phyloP scores from a whole-genome alignment of 2,113 vertebrate species.

The Tachuris rubrigastra region DNA sequence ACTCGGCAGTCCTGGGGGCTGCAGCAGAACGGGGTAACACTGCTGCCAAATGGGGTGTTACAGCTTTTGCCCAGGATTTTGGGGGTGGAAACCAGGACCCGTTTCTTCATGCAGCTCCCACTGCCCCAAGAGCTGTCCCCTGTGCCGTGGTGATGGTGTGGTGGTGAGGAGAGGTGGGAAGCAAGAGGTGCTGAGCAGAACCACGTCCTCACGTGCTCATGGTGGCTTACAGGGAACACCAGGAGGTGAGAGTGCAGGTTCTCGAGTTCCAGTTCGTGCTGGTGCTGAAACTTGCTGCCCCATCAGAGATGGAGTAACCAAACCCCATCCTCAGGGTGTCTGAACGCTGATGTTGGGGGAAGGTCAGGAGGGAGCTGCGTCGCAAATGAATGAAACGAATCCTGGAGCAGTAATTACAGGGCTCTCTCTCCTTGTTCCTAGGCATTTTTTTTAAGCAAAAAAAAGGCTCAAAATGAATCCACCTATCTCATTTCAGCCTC shows the following conservation, averaged over 20 bases:
- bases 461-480: not conserved
- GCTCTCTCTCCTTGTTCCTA: not conserved
- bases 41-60: not conserved
- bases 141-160: fast-evolving
- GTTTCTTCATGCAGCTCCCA: not conserved
- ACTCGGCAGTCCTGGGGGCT: not conserved
- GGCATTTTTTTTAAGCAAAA: not conserved
- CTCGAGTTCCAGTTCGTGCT: not conserved
- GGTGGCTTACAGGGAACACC: not conserved
- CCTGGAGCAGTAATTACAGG: not conserved
- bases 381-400: not conserved
- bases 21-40: not conserved
- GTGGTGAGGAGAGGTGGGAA: not conserved
- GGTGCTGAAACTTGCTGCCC: not conserved
- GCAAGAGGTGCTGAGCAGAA: not conserved
- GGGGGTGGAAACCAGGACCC: too few relatives aligned
- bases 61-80: not conserved
- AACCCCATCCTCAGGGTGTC: fast-evolving
- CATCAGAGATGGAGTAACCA: not conserved
- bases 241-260: not conserved
- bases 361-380: not conserved
- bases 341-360: fast-evolving
- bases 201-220: fast-evolving
- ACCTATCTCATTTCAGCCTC: not conserved
- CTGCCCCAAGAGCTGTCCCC: not conserved